Conservation (phyloP, 2,113 vertebrate species). For the Actenoides lindsayi region DNA sequence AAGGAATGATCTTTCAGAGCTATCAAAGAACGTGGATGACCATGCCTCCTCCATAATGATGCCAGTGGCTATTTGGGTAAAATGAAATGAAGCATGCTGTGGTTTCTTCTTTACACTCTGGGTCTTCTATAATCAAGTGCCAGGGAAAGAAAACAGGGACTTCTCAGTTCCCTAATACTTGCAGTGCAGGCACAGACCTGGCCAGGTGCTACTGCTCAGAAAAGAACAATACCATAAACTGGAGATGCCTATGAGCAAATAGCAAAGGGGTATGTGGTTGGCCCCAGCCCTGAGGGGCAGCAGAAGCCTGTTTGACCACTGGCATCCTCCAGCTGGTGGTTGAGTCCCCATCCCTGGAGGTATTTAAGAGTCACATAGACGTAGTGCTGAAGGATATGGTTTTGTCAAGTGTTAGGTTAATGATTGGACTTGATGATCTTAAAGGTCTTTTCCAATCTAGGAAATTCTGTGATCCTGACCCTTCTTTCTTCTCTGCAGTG, state of each 20-base stretch:
- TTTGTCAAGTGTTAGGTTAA: too few relatives aligned
- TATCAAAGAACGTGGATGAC: background rate
- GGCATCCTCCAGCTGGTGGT: background rate
- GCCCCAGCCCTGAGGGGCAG: background rate
- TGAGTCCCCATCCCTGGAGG: too few relatives aligned
- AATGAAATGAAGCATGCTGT: background rate
- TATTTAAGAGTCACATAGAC: too few relatives aligned
- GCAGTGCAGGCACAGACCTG: rapidly evolving
- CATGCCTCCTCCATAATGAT: background rate
- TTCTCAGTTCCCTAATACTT: background rate
- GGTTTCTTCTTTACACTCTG: background rate
- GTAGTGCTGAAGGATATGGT: too few relatives aligned
- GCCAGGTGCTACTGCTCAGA: background rate
- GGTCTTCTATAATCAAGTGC: background rate
- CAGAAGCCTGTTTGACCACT: background rate
- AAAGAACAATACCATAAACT: background rate
- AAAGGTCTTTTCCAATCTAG: too few relatives aligned
- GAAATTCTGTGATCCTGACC: too few relatives aligned
- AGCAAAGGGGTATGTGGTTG: background rate
- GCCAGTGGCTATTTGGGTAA: background rate
- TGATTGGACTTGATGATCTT: too few relatives aligned
- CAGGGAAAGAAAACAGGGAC: rapidly evolving
- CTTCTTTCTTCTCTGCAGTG: constrained; percentile 10
- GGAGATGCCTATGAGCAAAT: background rate
- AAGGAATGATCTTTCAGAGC: background rate